Percentiles rank a stretch among this genome's conserved stretches.
Evolutionary conservation across 2,113 vertebrate species (phyloP).

Genomic region (Thalassoma bifasciatum): DNA sequence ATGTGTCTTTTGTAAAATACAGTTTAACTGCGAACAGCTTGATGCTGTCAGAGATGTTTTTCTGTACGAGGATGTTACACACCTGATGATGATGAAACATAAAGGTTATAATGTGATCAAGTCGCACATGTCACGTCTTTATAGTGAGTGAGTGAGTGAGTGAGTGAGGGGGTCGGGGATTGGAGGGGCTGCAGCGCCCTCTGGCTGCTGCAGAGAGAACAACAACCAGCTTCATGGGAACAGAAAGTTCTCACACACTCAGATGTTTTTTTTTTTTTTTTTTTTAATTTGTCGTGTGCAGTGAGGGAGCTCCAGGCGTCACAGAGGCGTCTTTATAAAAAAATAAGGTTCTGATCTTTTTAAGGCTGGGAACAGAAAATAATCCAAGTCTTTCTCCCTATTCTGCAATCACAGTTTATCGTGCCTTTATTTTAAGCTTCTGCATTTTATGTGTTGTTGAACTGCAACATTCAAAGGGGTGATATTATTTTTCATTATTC

Average conservation of each 20-base stretch:
- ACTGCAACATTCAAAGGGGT: no score
- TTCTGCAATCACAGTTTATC: no score
- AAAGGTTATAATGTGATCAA: conserved; percentile 70
- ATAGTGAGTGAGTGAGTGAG: conserved; percentile 15
- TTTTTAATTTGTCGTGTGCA: neutral
- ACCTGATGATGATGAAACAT: conserved; percentile 78
- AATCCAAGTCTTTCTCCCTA: no score
- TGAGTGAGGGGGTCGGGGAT: neutral
- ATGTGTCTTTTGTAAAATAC: conserved; percentile 84
- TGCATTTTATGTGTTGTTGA: no score
- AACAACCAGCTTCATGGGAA: conserved; percentile 26
- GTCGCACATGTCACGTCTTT: conserved; percentile 40
- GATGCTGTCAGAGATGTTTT: conserved; percentile 79
- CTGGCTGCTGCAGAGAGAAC: conserved; percentile 45
- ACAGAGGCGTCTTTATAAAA: neutral
- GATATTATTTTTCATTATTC: no score
- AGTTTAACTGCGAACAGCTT: conserved; percentile 79
- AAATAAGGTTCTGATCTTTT: neutral
- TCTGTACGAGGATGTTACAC: conserved; percentile 82
- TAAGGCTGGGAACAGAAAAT: no score
- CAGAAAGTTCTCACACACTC: neutral
- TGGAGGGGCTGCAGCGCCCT: conserved; percentile 63
- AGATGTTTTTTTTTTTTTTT: neutral
- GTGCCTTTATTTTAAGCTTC: no score
- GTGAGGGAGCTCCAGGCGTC: neutral